A percentile compares a stretch with the other conserved stretches of the same genome.
Conservation (phyloP, 2,797 vertebrate species). For the Macroramphosus scolopax region DNA sequence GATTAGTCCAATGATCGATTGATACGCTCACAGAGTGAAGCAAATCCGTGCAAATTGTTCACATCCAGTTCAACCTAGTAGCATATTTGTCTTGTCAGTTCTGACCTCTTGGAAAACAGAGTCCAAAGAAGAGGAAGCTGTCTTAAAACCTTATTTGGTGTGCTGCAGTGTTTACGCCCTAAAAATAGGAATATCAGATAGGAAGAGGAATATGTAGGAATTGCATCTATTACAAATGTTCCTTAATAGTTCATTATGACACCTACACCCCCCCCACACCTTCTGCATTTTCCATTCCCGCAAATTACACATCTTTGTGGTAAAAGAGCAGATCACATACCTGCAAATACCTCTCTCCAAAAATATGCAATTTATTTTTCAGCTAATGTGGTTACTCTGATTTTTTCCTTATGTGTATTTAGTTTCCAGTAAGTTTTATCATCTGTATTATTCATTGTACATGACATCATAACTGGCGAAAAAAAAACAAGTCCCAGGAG, state of each 20-base stretch:
- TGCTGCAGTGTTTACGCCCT: neutral
- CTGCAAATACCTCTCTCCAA: conserved; percentile 39
- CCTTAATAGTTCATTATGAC: neutral
- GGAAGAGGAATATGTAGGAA: neutral
- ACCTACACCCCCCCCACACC: conserved; percentile 5
- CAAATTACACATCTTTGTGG: conserved; percentile 15
- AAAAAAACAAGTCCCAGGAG: conserved; percentile 15
- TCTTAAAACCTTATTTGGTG: neutral
- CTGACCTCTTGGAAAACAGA: neutral
- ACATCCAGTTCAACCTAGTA: neutral
- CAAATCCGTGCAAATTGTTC: neutral
- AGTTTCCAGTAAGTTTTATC: conserved; percentile 44
- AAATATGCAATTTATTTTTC: conserved; percentile 59
- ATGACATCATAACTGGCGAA: conserved; percentile 45
- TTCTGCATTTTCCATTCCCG: conserved; percentile 32
- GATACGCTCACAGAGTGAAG: neutral
- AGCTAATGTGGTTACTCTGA: conserved; percentile 29
- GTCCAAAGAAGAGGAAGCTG: neutral
- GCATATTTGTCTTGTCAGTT: neutral
- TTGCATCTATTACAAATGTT: conserved; percentile 3
- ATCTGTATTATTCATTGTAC: conserved; percentile 22
- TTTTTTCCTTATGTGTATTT: conserved; percentile 35
- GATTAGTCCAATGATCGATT: no score
- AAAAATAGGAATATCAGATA: neutral
- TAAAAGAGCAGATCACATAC: conserved; percentile 14